phyloP scores from a whole-genome alignment of 37 sponge, comb jelly and placozoan species.

The Agelas oroides region DNA sequence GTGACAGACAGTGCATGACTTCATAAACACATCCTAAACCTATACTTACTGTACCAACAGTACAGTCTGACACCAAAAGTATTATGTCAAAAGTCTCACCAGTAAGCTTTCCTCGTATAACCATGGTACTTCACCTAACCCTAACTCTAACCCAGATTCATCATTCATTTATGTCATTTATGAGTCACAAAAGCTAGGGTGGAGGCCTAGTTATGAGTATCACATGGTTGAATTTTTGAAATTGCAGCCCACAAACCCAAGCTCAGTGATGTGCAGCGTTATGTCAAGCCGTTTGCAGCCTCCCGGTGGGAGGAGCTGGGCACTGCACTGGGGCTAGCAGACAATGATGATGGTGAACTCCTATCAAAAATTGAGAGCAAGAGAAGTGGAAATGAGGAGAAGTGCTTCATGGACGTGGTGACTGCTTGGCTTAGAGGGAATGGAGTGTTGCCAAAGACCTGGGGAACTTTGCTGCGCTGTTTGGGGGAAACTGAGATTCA shows the following conservation, averaged over 20 bases:
- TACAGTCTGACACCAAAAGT: too few relatives aligned
- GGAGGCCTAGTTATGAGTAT: too few relatives aligned
- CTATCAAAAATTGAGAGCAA: not conserved
- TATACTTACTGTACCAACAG: too few relatives aligned
- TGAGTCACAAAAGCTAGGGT: too few relatives aligned
- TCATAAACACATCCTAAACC: too few relatives aligned
- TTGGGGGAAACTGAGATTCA: not conserved
- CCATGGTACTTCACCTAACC: too few relatives aligned
- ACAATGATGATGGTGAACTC: constrained; percentile 9
- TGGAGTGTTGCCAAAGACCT: not conserved
- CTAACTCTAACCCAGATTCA: too few relatives aligned
- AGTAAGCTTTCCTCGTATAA: too few relatives aligned
- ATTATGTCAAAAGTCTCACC: too few relatives aligned
- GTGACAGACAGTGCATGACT: too few relatives aligned
- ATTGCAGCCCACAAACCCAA: not conserved
- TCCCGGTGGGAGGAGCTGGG: constrained; percentile 27
- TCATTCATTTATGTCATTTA: too few relatives aligned
- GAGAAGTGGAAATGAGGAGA: not conserved
- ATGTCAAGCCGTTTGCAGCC: constrained; percentile 14
- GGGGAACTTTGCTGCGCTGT: constrained; percentile 5
- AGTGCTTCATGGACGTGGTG: constrained; percentile 16
- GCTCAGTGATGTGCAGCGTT: constrained; percentile 5
- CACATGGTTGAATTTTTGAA: not conserved
- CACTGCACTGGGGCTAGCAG: constrained; percentile 1
- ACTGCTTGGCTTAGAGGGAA: constrained; percentile 2